These are phyloP conservation scores for Allobates femoralis DNA, from an alignment of 2,797 vertebrate genomes.

Conservation along the genomic window DNA sequence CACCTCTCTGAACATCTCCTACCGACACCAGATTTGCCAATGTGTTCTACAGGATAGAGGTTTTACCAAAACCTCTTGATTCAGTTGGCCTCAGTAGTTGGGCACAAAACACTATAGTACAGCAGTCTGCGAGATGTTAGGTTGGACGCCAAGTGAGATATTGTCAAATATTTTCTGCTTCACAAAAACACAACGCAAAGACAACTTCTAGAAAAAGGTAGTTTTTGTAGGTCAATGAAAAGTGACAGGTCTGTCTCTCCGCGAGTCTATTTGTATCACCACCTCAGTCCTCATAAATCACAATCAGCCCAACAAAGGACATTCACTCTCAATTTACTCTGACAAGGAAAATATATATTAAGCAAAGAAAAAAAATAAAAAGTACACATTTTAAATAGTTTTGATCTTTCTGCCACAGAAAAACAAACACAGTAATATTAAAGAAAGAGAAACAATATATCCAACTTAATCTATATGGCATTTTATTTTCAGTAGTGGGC, in stretches of 20 bases:
- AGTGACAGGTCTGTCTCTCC: conserved; percentile 53
- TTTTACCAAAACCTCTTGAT: conserved; percentile 16
- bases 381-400: too few relatives aligned
- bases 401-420: background rate
- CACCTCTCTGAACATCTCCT: too few relatives aligned
- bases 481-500: too few relatives aligned
- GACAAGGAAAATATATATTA: background rate
- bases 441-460: background rate
- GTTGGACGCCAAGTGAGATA: conserved; percentile 46
- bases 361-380: background rate
- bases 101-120: conserved; percentile 21
- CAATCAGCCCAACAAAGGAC: conserved; percentile 8
- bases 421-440: background rate
- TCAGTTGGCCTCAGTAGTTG: background rate
- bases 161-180: conserved; percentile 61
- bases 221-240: conserved; percentile 55
- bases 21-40: background rate
- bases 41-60: background rate
- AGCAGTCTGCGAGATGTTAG: conserved; percentile 41
- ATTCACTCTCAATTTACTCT: conserved; percentile 37
- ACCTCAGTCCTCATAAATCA: conserved; percentile 31
- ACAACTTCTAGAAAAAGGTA: conserved; percentile 50
- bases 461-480: too few relatives aligned
- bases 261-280: conserved; percentile 10
- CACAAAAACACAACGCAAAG: conserved; percentile 26